Evolutionary conservation across 2,113 vertebrate species (phyloP).

Genomic region (Mirounga angustirostris): DNA sequence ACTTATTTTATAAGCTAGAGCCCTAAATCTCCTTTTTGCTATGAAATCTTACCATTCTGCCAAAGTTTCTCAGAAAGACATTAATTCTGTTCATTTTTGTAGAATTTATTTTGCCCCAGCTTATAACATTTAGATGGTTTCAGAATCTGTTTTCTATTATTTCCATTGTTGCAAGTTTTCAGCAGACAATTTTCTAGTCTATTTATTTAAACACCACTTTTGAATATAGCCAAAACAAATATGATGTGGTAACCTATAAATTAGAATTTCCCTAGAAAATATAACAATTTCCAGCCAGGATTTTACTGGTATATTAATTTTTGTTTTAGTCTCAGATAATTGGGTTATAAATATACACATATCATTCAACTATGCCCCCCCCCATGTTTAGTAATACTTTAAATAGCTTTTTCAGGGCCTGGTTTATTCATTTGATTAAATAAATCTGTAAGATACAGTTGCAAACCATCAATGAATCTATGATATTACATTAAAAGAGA

Average conservation of each 20-base stretch:
- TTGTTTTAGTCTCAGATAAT: conserved; percentile 42
- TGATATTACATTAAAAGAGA: conserved; percentile 31
- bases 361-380: neutral
- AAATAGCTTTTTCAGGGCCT: neutral
- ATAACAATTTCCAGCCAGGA: neutral
- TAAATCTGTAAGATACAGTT: neutral
- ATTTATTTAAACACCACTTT: conserved; percentile 44
- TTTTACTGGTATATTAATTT: conserved; percentile 45
- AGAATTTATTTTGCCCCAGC: neutral
- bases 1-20: neutral
- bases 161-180: neutral
- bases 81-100: neutral
- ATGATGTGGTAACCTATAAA: conserved; percentile 16
- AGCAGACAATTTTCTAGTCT: neutral
- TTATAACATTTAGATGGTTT: neutral
- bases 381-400: neutral
- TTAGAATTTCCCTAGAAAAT: conserved; percentile 42
- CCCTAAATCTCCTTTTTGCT: neutral
- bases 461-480: neutral
- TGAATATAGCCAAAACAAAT: conserved; percentile 30
- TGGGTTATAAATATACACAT: conserved; percentile 61
- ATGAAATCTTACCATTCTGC: neutral
- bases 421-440: conserved; percentile 36
- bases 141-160: neutral
- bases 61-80: neutral